phyloP scores from a whole-genome alignment of 2,797 vertebrate genomes.

The Gallinago nigripennis region DNA sequence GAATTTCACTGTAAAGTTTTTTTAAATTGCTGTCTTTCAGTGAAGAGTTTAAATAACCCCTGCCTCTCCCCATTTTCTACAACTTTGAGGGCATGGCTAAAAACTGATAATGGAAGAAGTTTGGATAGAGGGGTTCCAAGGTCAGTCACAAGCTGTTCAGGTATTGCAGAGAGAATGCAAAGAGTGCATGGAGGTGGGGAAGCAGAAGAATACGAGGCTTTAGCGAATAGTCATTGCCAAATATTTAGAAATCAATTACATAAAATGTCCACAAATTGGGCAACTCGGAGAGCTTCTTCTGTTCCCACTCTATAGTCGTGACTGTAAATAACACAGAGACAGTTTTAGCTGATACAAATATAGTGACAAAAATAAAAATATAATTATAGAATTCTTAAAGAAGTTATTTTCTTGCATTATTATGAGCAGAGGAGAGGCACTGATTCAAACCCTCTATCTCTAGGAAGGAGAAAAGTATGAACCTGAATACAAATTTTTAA shows the following conservation, averaged over 20 bases:
- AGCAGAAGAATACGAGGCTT: background rate
- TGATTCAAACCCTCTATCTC: background rate
- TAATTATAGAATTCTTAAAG: background rate
- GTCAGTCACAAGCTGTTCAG: background rate
- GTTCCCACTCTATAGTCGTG: background rate
- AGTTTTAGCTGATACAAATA: background rate
- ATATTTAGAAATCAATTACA: background rate
- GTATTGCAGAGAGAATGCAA: background rate
- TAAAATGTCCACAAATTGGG: background rate
- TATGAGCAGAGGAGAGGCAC: background rate
- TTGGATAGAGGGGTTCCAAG: background rate
- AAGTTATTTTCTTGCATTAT: background rate
- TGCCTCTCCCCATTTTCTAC: background rate
- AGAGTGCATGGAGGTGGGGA: background rate
- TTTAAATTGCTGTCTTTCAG: constrained; percentile 75
- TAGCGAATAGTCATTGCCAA: background rate
- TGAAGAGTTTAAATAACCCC: constrained; percentile 31
- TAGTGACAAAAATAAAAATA: background rate
- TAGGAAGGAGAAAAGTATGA: background rate
- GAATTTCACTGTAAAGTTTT: constrained; percentile 74
- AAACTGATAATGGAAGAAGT: background rate
- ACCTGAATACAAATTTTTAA: background rate
- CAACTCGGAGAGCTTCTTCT: background rate
- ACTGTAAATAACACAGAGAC: background rate
- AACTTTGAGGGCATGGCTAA: constrained; percentile 43